Conservation (phyloP, 2,797 vertebrate species). For the Squalus acanthias region DNA sequence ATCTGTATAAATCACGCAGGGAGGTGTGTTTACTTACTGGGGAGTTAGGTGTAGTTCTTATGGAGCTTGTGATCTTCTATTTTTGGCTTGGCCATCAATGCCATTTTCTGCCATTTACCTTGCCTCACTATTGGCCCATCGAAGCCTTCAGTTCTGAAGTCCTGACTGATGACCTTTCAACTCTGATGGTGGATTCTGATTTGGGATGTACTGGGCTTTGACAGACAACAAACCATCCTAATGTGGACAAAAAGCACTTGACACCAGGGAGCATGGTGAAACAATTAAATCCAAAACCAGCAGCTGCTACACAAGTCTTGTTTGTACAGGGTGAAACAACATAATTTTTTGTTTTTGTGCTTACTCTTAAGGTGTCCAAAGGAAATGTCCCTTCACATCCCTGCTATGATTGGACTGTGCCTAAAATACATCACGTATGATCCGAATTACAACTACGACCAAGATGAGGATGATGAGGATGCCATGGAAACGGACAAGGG, state of each 20-base stretch:
- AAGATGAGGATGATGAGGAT: slow-evolving; percentile 67
- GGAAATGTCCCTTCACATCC: slow-evolving; percentile 76
- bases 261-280: not conserved
- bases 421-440: slow-evolving; percentile 84
- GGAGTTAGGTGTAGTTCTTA: not conserved
- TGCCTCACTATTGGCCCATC: not conserved
- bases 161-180: not conserved
- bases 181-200: not conserved
- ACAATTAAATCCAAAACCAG: not conserved
- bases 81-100: not conserved
- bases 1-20: not conserved
- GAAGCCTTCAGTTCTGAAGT: not conserved
- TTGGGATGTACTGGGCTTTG: not conserved
- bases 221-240: not conserved
- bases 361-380: slow-evolving; percentile 65
- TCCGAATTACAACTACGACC: slow-evolving; percentile 88
- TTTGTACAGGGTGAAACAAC: not conserved
- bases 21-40: not conserved
- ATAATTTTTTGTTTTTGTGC: not conserved
- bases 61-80: not conserved
- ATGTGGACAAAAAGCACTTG: not conserved
- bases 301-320: not conserved
- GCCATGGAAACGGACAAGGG: slow-evolving; percentile 80
- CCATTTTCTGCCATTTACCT: not conserved
- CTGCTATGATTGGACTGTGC: slow-evolving; percentile 73